Base-by-base conservation (phyloP, 2,888 invertebrate species). In the Tortrix viridana region DNA sequence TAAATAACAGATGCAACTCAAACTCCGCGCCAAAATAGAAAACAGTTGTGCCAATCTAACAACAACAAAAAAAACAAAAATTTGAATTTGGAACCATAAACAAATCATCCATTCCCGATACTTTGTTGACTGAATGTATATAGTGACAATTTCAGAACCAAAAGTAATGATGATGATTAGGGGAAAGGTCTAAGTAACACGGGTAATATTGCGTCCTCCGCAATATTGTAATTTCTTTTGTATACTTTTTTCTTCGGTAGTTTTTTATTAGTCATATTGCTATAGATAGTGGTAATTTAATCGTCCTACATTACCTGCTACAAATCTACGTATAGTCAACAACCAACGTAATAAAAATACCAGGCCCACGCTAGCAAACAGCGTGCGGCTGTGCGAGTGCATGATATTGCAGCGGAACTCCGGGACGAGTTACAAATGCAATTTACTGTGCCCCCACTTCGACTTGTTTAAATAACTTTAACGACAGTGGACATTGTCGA, bases 401-500 rank as follows among this genome's bases (percentile, higher is more conserved):
- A 5, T 22, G 75, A 80, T 83, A 82, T 80, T 81, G 77, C 75
- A 75, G 71, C 73, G 73, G 74, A 73, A 74, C 78, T 74, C 70
- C 75, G 75, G 81, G 77, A 73, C 75, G 79, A 85, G 82, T 82
- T 81, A 78, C 79, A 84, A 88, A 89, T 78, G 79, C 85, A 87
- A 89, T 88, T 89, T 88, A 81, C 84, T 70, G 72, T 69, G 77
- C 68, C 77, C 75, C 75, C 80, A 80, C 81, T 86, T 78, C 79
- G 71, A 79, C 81, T 79, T 77, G 79, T 79, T 81, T 81, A 84
- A 86, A 87, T 87, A 85, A 85, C 79, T 86, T 85, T 81, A 80
- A 83, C 79, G 81, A 74, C 79, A 72, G 67, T 77, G 80, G 76
- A 77, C 74, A 57, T 52, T 63, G 63, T 52, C 9, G 50, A 41